Evolutionary conservation across 2,113 vertebrate species (phyloP), one percentile per base, ranked within the genome.

Genomic region (Polypterus bichir): DNA sequence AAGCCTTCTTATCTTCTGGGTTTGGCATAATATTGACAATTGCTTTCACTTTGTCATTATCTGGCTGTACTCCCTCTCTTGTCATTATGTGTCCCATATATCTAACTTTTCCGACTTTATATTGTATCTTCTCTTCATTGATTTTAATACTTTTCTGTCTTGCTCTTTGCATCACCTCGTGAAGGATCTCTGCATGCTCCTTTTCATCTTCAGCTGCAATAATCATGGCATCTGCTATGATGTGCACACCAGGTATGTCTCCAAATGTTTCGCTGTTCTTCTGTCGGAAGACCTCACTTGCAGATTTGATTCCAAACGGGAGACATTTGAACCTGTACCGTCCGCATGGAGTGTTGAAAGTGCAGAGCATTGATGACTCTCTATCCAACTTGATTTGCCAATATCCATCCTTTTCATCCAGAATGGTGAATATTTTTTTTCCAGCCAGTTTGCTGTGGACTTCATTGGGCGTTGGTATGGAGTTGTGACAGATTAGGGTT

Each of bases 311-410:
- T 27, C 27, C 51, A 52, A 52, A 52, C 7, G 51, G 51, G 51
- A 62, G 62, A 63, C 9, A 7, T 46, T 53, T 27, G 60, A 62
- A 53, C 44, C 54, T 9, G 46, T 11, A 64, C 4, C 44, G 4
- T 5, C 54, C 68, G 56, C 64, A 69, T 7, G 55, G 48, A 44
- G 68, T 62, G 64, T 61, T 69, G 27, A 59, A 59, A 3, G 62
- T 62, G 60, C 59, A 69, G 3, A 69, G 68, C 44, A 45, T 4
- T 53, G 58, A 64, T 54, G 61, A 64, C 46, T 48, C 61, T 6
- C 66, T 55, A 11, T 66, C 68, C 53, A 69, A 53, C 52, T 64
- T 66, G 5, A 66, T 58, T 63, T 66, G 64, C 61, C 68, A 69
- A 64, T 61, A 66, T 7, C 64, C 68, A 58, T 61, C 66, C 8